Base-by-base conservation (phyloP, 2,113 vertebrate genomes). In the Coptodon bakossiorum region DNA sequence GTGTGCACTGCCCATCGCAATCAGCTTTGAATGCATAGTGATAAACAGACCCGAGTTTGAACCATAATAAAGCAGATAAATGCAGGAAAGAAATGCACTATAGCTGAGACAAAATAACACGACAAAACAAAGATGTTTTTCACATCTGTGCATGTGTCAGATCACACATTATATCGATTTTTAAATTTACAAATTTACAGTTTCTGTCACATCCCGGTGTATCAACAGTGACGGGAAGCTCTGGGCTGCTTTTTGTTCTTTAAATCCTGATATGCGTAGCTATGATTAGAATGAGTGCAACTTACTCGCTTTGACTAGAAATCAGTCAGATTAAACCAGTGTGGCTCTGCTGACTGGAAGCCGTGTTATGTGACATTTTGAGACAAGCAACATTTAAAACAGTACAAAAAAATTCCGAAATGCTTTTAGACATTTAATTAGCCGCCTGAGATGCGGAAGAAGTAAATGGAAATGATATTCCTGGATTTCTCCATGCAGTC, bases 31-130 rank as follows among this genome's bases (percentile, higher is more conserved):
- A 66, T 38, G 1, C 54, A 45, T 16, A 14, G 73, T 54, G 66
- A 86, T 86, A 90, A 91, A 78, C 80, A 79, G 59, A 79, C 80
- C 82, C 36, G 0, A 36, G 83, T 66, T 79, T 90, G 86, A 94
- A 88, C 85, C 68, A 36, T 50, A 38, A 56, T 36, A 38, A 82
- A 52, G 83, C 80, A 80, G 76, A 59, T 90, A 61, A 90, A 89
- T 76, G 83, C 71, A 86, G 86, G 61, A 29, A 17, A 92, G 86
- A 83, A 90, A 92, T 92, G 83, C 1, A 78, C 38, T 43, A 9
- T 27, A 82, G 59, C 48, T 50, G 56, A 45, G 2, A n/a, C 8
- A 8, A 19, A 86, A 38, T 38, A 22, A 68, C 17, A 68, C 6
- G 10, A 40, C 40, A 9, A 61, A 68, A 9, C 12, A 54, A 79